A percentile compares a stretch with the other conserved stretches of the same genome.
phyloP scores from a whole-genome alignment of 1,140 invertebrate species.

The honey bee (Apis mellifera) region DNA sequence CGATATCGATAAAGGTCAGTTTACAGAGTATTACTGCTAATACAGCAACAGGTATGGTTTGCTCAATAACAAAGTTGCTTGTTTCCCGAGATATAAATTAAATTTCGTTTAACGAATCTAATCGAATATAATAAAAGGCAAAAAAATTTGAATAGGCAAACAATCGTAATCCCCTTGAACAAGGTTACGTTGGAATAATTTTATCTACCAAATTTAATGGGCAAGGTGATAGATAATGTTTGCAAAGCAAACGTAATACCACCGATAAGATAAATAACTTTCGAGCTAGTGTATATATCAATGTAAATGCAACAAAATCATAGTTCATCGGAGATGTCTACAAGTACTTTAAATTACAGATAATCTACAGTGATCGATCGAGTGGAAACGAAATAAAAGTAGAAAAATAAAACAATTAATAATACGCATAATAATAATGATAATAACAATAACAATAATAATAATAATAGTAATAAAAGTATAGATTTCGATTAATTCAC shows the following conservation, averaged over 20 bases:
- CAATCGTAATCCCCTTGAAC: not conserved
- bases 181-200: not conserved
- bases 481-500: not conserved
- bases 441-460: too few relatives aligned
- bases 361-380: not conserved
- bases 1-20: too few relatives aligned
- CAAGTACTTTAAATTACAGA: not conserved
- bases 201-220: slow-evolving; percentile 10
- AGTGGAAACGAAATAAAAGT: not conserved
- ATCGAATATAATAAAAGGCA: not conserved
- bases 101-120: not conserved
- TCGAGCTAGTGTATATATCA: not conserved
- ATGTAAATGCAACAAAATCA: not conserved
- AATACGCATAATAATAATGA: not conserved
- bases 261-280: slow-evolving; percentile 19
- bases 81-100: not conserved
- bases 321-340: not conserved
- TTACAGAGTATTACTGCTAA: not conserved
- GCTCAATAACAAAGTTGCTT: slow-evolving; percentile 11
- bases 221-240: not conserved
- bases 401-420: not conserved
- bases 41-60: slow-evolving; percentile 20
- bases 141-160: not conserved
- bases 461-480: too few relatives aligned
- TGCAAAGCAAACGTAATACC: not conserved